Base-by-base conservation (phyloP, 2,888 invertebrate species). In the Phalera bucephala region DNA sequence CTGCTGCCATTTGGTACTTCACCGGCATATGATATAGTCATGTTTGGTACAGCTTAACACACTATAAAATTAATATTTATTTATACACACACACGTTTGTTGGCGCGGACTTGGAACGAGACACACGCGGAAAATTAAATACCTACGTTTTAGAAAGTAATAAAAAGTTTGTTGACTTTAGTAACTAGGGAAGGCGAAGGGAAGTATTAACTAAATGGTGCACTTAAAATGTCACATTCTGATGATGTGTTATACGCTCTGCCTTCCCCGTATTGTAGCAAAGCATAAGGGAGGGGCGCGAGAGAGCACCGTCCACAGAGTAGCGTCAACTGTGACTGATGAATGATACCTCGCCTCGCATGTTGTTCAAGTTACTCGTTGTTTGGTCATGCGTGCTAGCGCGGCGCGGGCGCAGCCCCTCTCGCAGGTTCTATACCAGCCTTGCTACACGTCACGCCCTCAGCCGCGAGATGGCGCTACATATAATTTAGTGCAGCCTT, bases 1-100 rank as follows among this genome's bases (percentile, higher is more conserved):
- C 94, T 95, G 91, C 96, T 96, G 76, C 96, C 96, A 83, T 96
- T 96, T 58, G 96, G 96, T 71, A 96, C 96, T 86, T 96, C 95
- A 72, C 95, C 95, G 66, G 96, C 95, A 90, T 96, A 97, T 40
- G 96, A 95, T 74, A 97, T 94, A 72, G 96, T 96, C 97, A 97
- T 97, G 73, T 73, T 72, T 76, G 69, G 64, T 72, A 65, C 60
- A 67, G 59, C 64, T 75, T 70, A 67, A 71, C 62, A 72, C 78
- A 77, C 79, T 72, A 72, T 71, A 62, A 69, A 73, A 76, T 82
- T 78, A 73, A 76, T 84, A 85, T 84, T 83, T 82, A 83, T 81
- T 69, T 75, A 82, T 70, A 85, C 79, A 83, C 81, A 83, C 78
- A 84, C 85, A 80, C 82, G 83, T 78, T 83, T 78, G 80, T 77